A percentile compares a stretch with the other conserved stretches of the same genome.
These are phyloP conservation scores for Cairina moschata DNA, from an alignment of 2,113 vertebrate genomes.

Conservation along the genomic window DNA sequence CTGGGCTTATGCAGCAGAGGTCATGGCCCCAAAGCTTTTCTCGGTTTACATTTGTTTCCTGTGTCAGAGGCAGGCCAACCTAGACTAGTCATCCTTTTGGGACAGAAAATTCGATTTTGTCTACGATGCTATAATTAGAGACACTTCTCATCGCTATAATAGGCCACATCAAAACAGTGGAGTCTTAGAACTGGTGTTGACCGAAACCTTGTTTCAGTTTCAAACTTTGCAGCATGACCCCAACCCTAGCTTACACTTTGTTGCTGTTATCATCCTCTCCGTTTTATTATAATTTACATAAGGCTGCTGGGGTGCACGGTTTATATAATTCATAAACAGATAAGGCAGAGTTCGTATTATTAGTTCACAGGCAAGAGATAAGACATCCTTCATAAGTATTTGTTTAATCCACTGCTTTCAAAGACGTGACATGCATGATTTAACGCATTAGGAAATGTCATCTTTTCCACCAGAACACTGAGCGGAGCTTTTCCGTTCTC, in stretches of 20 bases:
- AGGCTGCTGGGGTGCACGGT: background rate
- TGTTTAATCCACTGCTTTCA: conserved; percentile 52
- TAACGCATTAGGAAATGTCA: conserved; percentile 39
- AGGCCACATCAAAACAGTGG: background rate
- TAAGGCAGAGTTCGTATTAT: conserved; percentile 26
- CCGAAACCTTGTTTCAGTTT: background rate
- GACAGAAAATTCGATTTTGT: background rate
- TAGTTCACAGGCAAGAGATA: conserved; percentile 41
- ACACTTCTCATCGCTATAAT: background rate
- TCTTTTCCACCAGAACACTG: background rate
- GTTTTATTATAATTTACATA: background rate
- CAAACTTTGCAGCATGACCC: background rate
- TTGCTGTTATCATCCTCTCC: background rate
- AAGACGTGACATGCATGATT: background rate
- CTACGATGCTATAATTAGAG: background rate
- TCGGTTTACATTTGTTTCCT: background rate
- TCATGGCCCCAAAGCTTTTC: background rate
- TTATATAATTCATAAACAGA: conserved; percentile 41
- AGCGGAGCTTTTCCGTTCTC: background rate
- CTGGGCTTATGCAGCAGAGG: background rate
- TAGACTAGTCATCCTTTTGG: background rate
- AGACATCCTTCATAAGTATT: conserved; percentile 24
- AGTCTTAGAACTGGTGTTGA: background rate
- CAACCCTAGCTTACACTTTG: background rate
- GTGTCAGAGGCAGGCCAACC: background rate